phyloP scores from a whole-genome alignment of 2,797 vertebrate genomes.

The Yasuhikotakia modesta region DNA sequence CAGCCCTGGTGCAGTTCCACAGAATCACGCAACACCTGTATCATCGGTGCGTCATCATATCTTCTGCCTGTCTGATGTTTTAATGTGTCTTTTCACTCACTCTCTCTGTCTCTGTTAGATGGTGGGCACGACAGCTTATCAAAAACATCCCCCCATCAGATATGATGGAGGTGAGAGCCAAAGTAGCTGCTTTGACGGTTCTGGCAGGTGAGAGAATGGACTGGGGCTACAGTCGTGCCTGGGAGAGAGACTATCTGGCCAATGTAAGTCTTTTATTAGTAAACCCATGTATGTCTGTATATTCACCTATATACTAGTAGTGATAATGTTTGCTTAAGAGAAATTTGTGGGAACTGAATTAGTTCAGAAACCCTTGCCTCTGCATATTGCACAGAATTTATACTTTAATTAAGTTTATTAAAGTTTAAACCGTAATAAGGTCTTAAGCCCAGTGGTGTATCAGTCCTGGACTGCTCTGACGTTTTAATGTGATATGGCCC shows the following conservation, averaged over 20 bases:
- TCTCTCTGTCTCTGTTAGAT: slow-evolving; percentile 70
- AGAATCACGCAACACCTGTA: slow-evolving; percentile 80
- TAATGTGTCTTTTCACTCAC: neutral
- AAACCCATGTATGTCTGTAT: neutral
- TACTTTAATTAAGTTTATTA: slow-evolving; percentile 10
- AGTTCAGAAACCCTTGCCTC: neutral
- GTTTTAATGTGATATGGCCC: neutral
- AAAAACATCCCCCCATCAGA: slow-evolving; percentile 93
- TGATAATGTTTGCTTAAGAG: neutral
- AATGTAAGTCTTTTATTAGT: slow-evolving; percentile 76
- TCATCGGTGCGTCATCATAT: slow-evolving; percentile 75
- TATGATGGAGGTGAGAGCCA: slow-evolving; percentile 87
- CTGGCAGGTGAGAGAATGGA: slow-evolving; percentile 80
- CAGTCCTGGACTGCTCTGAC: neutral
- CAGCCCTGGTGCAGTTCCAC: slow-evolving; percentile 82
- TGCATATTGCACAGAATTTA: neutral
- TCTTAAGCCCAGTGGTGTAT: slow-evolving; percentile 15
- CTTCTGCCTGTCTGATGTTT: neutral
- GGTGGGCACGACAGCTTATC: slow-evolving; percentile 88
- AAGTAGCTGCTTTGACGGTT: slow-evolving; percentile 82
- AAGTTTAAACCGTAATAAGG: slow-evolving; percentile 21
- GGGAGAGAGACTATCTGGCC: slow-evolving; percentile 86
- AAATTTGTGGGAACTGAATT: neutral
- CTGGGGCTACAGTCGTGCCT: slow-evolving; percentile 83
- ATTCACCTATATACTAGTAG: neutral